Conservation (phyloP, 2,797 vertebrate species). For the Leptoclinus maculatus region DNA sequence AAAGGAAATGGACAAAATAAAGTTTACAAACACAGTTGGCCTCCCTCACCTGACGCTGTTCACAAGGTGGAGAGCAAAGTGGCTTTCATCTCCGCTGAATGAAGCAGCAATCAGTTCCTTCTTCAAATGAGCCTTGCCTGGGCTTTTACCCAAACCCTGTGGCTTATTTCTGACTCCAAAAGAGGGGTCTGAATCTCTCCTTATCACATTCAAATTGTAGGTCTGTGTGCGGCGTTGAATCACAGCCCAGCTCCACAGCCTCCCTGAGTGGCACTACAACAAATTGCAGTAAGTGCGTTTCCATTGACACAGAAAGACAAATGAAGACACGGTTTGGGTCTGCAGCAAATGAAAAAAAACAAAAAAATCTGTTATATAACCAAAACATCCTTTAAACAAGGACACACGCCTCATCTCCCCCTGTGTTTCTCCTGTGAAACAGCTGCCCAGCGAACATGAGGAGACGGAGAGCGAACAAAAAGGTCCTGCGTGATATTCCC, state of each 20-base stretch:
- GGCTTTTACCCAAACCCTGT: slow-evolving; percentile 57
- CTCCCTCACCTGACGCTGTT: slow-evolving; percentile 32
- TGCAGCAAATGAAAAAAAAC: slow-evolving; percentile 22
- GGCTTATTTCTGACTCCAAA: slow-evolving; percentile 38
- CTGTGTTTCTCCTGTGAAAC: slow-evolving; percentile 54
- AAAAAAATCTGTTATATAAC: slow-evolving; percentile 63
- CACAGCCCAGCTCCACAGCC: slow-evolving; percentile 51
- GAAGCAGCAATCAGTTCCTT: slow-evolving; percentile 50
- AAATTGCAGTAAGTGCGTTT: slow-evolving; percentile 78
- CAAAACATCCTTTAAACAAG: slow-evolving; percentile 67
- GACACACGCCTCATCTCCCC: slow-evolving; percentile 47
- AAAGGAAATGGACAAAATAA: background rate
- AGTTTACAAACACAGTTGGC: background rate
- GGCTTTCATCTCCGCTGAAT: slow-evolving; percentile 50
- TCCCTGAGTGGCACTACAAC: slow-evolving; percentile 75
- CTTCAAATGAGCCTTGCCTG: slow-evolving; percentile 41
- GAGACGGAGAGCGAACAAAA: slow-evolving; percentile 43
- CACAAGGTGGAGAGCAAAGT: slow-evolving; percentile 27
- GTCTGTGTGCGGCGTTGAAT: slow-evolving; percentile 55
- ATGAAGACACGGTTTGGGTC: slow-evolving; percentile 50
- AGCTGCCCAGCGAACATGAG: slow-evolving; percentile 55
- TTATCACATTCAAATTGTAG: slow-evolving; percentile 70
- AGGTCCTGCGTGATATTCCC: slow-evolving; percentile 66
- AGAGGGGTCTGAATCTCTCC: slow-evolving; percentile 51
- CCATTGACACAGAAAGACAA: slow-evolving; percentile 69